Conservation (phyloP, 2,113 vertebrate genomes). For the Panurus biarmicus region DNA sequence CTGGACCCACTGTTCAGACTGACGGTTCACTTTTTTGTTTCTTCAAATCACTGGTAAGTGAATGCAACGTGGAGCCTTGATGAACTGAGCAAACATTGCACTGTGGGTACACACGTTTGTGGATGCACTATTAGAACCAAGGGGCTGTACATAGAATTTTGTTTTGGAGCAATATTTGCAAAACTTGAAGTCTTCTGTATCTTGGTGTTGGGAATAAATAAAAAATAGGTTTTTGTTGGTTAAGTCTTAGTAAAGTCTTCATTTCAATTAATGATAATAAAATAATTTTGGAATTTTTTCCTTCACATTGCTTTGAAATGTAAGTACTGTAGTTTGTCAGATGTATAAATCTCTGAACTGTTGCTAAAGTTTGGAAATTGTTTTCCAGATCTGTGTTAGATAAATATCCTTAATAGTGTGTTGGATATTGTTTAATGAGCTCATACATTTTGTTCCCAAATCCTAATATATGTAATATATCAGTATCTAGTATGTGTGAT, state of each 20-base stretch:
- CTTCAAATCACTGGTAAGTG: conserved; percentile 37
- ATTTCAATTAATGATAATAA: background rate
- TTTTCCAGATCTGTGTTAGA: background rate
- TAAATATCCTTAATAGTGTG: background rate
- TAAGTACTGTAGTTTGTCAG: background rate
- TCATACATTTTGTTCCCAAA: background rate
- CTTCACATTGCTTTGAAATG: background rate
- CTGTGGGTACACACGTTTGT: conserved; percentile 59
- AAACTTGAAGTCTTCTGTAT: conserved; percentile 72
- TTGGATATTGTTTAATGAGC: background rate
- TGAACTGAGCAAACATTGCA: conserved; percentile 63
- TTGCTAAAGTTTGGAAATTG: background rate
- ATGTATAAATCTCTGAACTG: background rate
- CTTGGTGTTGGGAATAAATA: conserved; percentile 73
- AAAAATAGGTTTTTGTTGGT: conserved; percentile 68
- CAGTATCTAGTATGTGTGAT: background rate
- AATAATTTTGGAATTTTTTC: background rate
- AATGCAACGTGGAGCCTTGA: conserved; percentile 57
- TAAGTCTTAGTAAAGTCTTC: conserved; percentile 42
- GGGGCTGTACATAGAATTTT: conserved; percentile 66
- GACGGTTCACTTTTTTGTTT: conserved; percentile 45
- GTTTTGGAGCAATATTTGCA: conserved; percentile 74
- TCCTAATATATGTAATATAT: background rate
- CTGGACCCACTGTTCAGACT: conserved; percentile 30
- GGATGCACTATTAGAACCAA: conserved; percentile 64